phyloP scores from a whole-genome alignment of 2,797 vertebrate species.

The Cetoscarus ocellatus region DNA sequence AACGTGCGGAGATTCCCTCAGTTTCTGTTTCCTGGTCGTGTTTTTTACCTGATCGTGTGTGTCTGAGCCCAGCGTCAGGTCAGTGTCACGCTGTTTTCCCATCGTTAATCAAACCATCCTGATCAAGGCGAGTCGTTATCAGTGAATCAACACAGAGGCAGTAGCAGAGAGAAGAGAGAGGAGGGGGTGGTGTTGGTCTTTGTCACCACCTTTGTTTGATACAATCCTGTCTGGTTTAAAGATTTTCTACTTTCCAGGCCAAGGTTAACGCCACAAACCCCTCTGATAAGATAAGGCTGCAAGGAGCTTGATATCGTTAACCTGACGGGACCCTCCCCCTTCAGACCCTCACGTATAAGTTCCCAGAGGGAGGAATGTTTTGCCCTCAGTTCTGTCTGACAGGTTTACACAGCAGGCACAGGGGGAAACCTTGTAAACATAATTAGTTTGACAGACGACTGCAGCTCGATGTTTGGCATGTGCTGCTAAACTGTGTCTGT shows the following conservation, averaged over 20 bases:
- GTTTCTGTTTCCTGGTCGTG: slow-evolving; percentile 60
- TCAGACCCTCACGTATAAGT: background rate
- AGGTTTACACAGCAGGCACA: slow-evolving; percentile 53
- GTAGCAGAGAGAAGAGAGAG: slow-evolving; percentile 9
- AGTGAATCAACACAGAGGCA: slow-evolving; percentile 37
- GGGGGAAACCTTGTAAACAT: slow-evolving; percentile 55
- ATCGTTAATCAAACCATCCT: slow-evolving; percentile 73
- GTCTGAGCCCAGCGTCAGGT: slow-evolving; percentile 39
- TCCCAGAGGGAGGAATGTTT: slow-evolving; percentile 23
- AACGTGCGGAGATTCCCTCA: slow-evolving; percentile 12
- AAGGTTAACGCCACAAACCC: slow-evolving; percentile 70
- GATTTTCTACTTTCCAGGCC: slow-evolving; percentile 51
- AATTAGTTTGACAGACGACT: slow-evolving; percentile 35
- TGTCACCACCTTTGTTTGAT: slow-evolving; percentile 57
- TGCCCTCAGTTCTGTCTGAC: slow-evolving; percentile 48
- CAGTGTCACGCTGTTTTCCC: slow-evolving; percentile 54
- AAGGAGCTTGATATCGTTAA: slow-evolving; percentile 71
- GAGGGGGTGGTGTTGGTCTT: background rate
- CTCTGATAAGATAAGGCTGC: slow-evolving; percentile 66
- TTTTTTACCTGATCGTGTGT: slow-evolving; percentile 13
- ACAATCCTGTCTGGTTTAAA: slow-evolving; percentile 54
- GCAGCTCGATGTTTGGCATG: slow-evolving; percentile 26
- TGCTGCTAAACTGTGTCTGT: background rate
- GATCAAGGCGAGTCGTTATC: slow-evolving; percentile 76
- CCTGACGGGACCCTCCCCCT: background rate